Evolutionary conservation across 1,140 invertebrate genomes (phyloP).

Genomic region (Monomorium pharaonis): DNA sequence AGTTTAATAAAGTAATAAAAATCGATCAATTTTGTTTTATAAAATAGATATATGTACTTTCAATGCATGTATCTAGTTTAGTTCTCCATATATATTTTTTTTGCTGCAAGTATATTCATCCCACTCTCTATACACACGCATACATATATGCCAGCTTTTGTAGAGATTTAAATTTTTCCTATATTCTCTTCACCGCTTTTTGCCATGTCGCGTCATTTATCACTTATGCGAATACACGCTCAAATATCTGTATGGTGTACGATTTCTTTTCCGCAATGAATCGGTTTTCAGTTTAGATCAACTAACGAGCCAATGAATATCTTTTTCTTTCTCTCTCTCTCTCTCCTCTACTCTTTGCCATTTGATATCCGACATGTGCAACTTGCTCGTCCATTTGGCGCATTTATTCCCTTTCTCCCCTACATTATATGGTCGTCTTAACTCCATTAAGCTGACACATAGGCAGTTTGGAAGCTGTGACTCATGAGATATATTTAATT

Average conservation of each 20-base stretch:
- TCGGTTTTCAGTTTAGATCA: slow-evolving; percentile 47
- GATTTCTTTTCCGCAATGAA: slow-evolving; percentile 13
- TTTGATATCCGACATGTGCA: slow-evolving; percentile 27
- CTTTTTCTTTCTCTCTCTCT: background rate
- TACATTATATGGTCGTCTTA: background rate
- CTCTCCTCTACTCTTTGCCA: background rate
- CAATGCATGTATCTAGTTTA: background rate
- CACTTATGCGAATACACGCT: slow-evolving; percentile 15
- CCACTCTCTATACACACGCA: no score
- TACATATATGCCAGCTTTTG: background rate
- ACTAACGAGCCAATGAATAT: slow-evolving; percentile 26
- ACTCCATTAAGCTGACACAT: background rate
- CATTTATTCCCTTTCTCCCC: slow-evolving; percentile 3
- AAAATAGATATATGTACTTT: background rate
- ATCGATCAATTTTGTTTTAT: background rate
- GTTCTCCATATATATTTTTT: background rate
- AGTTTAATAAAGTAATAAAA: background rate
- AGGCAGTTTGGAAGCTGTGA: background rate
- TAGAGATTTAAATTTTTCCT: background rate
- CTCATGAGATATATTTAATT: background rate
- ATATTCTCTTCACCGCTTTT: background rate
- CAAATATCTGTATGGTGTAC: background rate
- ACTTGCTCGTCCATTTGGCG: background rate
- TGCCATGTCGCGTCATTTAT: slow-evolving; percentile 37
- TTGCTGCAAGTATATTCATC: background rate